Base-by-base conservation (phyloP, 2,113 vertebrate genomes). In the Coturnix japonica region DNA sequence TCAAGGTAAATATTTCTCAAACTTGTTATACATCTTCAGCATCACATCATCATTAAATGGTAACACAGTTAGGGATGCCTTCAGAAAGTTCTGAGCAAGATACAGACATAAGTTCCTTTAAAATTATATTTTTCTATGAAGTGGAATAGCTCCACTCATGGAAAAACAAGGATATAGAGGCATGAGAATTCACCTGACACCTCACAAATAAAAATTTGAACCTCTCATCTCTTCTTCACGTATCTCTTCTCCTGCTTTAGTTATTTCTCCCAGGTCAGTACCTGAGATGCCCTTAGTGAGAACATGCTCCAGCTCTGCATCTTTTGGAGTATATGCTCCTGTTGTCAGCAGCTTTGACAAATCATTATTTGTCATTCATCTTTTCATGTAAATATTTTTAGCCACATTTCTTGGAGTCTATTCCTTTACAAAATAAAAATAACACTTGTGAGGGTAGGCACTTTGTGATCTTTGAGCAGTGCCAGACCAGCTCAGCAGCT, bases 221-320 rank as follows among this genome's bases (percentile, higher is more conserved):
- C 41, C 70, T 84, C n/a, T 14, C 0, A 0, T 43, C 43, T n/a
- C n/a, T n/a, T n/a, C n/a, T 37, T 37, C 18, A 41, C 5, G 46
- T 56, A 43, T 6, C n/a, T 71, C 35, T 61, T n/a, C 13, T 13
- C 11, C 41, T 76, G 26, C 70, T 43, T 22, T 30, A 78, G 12
- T 6, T 53, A 2, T 35, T 78, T 84, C 15, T 81, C 53, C 59
- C 13, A 69, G 67, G 73, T 51, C 14, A 54, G 74, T 77, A 73
- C 5, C 9, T 65, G 7, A 13, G 54, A 63, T 37, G 13, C 3
- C 25, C 16, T 81, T 47, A 59, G 2, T 39, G 33, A 84, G 4
- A 78, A 54, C 2, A 25, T 33, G 54, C 63, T 69, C 35, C 33
- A 81, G 37, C 14, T 59, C 51, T 75, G 11, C 28, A 69, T 69